A percentile compares a stretch with the other conserved stretches of the same genome.
Conservation (phyloP, 2,797 vertebrate genomes). For the Rhinella marina region DNA sequence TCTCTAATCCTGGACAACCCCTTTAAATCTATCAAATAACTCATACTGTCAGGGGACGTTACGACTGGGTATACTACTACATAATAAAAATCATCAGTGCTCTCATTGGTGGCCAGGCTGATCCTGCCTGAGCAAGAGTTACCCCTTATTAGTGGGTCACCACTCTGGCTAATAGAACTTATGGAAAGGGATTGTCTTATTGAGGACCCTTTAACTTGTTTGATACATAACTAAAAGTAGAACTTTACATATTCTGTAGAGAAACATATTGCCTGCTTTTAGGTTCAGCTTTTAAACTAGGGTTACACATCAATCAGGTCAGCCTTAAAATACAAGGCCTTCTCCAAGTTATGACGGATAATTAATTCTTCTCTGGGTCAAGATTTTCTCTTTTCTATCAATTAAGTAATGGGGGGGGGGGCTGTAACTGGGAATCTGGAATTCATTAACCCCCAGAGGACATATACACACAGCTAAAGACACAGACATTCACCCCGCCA, state of each 20-base stretch:
- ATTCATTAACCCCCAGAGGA: constrained; percentile 53
- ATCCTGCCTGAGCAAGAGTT: not conserved
- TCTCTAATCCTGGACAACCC: no score
- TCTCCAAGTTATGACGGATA: constrained; percentile 14
- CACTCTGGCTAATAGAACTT: not conserved
- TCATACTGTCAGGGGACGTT: not conserved
- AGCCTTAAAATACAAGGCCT: constrained; percentile 4
- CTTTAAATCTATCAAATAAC: not conserved
- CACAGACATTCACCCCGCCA: constrained; percentile 16
- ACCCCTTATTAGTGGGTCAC: not conserved
- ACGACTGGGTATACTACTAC: not conserved
- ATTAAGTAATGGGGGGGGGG: constrained; percentile 9
- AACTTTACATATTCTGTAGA: not conserved
- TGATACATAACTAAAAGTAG: not conserved
- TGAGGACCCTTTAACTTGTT: not conserved
- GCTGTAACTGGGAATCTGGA: constrained; percentile 46
- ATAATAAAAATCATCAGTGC: not conserved
- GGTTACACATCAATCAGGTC: not conserved
- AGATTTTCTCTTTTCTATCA: constrained; percentile 29
- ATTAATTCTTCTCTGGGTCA: constrained; percentile 47
- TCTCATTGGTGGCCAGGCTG: not conserved
- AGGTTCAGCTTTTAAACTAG: not conserved
- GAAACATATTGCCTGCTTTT: not conserved
- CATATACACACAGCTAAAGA: constrained; percentile 54
- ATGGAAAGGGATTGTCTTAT: not conserved